A percentile compares a stretch with the other conserved stretches of the same genome.
Conservation (phyloP, 2,113 vertebrate genomes). For the Peromyscus maniculatus region DNA sequence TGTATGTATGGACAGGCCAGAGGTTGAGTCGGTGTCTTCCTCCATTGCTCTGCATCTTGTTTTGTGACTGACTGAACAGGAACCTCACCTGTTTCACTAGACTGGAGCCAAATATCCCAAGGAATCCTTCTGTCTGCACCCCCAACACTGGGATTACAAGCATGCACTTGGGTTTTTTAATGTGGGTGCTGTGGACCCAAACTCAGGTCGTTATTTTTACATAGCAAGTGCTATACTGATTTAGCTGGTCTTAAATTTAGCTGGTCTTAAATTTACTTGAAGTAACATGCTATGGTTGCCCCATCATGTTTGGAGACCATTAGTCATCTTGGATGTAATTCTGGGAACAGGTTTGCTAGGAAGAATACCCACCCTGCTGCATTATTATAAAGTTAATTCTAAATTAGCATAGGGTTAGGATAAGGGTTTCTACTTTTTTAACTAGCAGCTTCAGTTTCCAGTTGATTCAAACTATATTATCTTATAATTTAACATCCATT, state of each 20-base stretch:
- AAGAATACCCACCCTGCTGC: neutral
- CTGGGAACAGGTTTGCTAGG: neutral
- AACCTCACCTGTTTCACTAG: neutral
- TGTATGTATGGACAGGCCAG: neutral
- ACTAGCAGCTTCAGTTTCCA: neutral
- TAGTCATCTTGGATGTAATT: neutral
- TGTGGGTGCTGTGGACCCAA: neutral
- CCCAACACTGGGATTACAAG: neutral
- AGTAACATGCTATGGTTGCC: neutral
- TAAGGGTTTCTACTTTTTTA: neutral
- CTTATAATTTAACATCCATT: neutral
- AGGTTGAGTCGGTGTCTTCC: neutral
- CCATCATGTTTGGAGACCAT: neutral
- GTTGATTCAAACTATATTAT: neutral
- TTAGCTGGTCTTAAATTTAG: no score
- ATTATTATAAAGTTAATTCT: conserved; percentile 27
- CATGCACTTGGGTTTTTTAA: neutral
- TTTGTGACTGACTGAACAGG: neutral
- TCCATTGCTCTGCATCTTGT: neutral
- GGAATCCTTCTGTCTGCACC: neutral
- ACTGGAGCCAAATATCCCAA: neutral
- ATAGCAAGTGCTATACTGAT: neutral
- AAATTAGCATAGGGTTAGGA: neutral
- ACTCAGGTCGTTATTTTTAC: no score
- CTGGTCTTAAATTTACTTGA: neutral